Conservation (phyloP, 64 coral and sea anemone species). For the Montipora sp. region DNA sequence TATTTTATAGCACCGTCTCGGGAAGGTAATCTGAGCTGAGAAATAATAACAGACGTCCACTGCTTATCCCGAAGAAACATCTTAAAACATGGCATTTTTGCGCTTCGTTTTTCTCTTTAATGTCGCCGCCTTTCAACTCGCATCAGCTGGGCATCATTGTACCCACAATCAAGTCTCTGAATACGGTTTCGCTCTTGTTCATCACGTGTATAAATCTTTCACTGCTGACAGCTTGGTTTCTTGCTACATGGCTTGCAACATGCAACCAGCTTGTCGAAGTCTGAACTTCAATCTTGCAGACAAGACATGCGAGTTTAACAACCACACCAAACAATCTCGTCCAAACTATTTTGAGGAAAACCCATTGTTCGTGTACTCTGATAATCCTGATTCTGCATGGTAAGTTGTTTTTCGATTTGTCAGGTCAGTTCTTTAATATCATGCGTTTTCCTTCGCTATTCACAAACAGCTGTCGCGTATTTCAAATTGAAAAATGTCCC, state of each 20-base stretch:
- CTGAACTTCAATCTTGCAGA: constrained; percentile 12
- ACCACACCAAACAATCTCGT: neutral
- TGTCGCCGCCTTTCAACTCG: too few relatives aligned
- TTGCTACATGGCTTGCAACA: constrained; percentile 9
- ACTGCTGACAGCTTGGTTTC: neutral
- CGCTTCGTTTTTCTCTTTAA: too few relatives aligned
- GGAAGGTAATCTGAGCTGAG: too few relatives aligned
- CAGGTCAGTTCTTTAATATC: too few relatives aligned
- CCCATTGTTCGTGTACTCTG: neutral
- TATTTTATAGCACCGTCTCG: too few relatives aligned
- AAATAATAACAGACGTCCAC: too few relatives aligned
- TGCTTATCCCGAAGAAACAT: too few relatives aligned
- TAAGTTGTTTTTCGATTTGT: neutral
- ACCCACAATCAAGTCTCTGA: neutral
- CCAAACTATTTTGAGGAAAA: constrained; percentile 1
- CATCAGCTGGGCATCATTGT: neutral
- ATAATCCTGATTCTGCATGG: constrained; percentile 1
- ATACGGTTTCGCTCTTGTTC: neutral
- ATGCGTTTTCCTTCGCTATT: too few relatives aligned
- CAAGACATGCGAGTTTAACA: constrained; percentile 27
- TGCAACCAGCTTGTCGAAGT: constrained; percentile 7
- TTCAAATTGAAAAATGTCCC: too few relatives aligned
- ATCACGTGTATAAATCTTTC: constrained; percentile 7
- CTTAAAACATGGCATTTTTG: too few relatives aligned
- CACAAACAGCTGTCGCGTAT: too few relatives aligned